These are phyloP conservation scores for Mesoligia furuncula DNA, from an alignment of 2,888 invertebrate genomes.

Conservation along the genomic window DNA sequence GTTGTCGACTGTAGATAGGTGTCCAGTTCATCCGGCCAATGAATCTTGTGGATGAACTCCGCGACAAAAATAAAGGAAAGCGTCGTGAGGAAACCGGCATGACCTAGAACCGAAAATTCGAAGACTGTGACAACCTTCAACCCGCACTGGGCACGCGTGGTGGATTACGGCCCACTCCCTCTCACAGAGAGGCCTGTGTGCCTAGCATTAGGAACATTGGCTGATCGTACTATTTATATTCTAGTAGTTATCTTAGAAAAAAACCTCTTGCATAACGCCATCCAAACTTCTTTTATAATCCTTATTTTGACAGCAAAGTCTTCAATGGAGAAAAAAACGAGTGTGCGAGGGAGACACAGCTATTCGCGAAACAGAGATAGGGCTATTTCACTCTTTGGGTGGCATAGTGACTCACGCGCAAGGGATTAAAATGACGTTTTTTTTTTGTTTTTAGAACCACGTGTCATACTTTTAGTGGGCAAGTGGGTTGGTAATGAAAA, in stretches of 20 bases:
- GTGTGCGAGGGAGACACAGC: conserved; percentile 70
- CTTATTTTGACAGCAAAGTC: conserved; percentile 90
- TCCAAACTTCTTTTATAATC: conserved; percentile 88
- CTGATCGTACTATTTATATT: no score
- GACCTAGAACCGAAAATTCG: no score
- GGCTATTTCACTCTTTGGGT: conserved; percentile 80
- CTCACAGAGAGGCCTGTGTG: no score
- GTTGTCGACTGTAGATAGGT: no score
- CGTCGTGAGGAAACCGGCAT: no score
- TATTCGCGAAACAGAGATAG: conserved; percentile 73
- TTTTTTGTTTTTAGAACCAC: conserved; percentile 67
- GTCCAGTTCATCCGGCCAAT: no score
- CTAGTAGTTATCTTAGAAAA: neutral
- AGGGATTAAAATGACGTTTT: conserved; percentile 73
- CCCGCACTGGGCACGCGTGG: no score
- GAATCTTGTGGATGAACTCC: no score
- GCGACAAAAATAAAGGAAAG: no score
- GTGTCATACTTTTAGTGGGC: conserved; percentile 73
- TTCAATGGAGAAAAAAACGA: conserved; percentile 86
- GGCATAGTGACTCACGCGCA: conserved; percentile 84
- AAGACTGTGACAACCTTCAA: no score
- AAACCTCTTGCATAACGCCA: conserved; percentile 74
- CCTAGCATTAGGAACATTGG: no score
- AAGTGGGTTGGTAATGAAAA: conserved; percentile 76
- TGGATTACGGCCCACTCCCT: no score